These are phyloP conservation scores for Tipula vernalis DNA, from an alignment of 2,888 invertebrate genomes.

Conservation along the genomic window DNA sequence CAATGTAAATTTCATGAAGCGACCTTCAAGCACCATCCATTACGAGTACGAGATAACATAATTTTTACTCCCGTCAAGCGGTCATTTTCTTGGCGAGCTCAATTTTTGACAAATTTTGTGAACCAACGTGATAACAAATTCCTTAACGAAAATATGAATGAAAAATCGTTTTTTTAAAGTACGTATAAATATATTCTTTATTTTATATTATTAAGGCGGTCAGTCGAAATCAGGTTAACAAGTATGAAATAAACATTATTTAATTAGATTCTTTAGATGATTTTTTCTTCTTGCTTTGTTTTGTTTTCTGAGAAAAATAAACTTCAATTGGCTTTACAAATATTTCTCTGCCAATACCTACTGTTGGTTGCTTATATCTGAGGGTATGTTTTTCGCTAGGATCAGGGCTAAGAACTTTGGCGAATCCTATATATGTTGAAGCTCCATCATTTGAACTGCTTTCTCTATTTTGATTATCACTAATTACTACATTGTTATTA, in stretches of 20 bases:
- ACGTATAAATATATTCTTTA: too few species aligned
- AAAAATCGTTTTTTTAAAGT: too few species aligned
- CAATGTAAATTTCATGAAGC: too few species aligned
- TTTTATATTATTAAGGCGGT: too few species aligned
- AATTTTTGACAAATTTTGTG: too few species aligned
- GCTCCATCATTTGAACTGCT: neutral
- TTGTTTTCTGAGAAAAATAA: neutral
- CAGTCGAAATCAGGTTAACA: neutral
- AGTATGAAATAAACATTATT: neutral
- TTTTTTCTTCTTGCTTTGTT: neutral
- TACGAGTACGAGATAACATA: too few species aligned
- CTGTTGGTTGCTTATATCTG: neutral
- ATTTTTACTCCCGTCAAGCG: too few species aligned
- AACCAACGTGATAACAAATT: too few species aligned
- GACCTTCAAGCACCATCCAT: too few species aligned
- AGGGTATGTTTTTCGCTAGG: neutral
- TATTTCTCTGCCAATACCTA: neutral
- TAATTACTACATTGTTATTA: neutral
- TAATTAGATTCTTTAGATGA: neutral
- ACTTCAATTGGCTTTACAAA: neutral
- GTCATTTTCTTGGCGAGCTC: too few species aligned
- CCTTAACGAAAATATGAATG: too few species aligned
- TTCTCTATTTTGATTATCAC: neutral
- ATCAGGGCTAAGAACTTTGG: neutral
- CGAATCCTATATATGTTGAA: neutral